A percentile compares a stretch with the other conserved stretches of the same genome.
Conservation (phyloP, 35 echinoderm and acorn worm genomes). For the Apostichopus japonicus region DNA sequence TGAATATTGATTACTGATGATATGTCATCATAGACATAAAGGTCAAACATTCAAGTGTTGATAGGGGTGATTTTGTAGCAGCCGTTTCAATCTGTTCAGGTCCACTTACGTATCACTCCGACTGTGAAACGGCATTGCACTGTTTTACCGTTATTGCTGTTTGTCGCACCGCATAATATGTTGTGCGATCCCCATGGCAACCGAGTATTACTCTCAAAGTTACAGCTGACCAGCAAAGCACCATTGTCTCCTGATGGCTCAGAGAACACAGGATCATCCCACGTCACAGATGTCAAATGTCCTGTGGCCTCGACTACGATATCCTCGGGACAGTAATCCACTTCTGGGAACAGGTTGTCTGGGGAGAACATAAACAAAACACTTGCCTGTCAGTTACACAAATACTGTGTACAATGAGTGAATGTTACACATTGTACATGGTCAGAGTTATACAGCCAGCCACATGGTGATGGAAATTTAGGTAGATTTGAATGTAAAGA, state of each 20-base stretch:
- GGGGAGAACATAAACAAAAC: neutral
- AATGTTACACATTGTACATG: too few species aligned
- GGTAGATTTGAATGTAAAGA: too few species aligned
- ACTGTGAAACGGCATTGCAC: slow-evolving; percentile 30
- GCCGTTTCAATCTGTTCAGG: too few species aligned
- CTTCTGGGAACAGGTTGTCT: slow-evolving; percentile 50
- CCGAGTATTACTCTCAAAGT: neutral
- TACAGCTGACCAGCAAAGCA: slow-evolving; percentile 18
- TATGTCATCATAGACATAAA: too few species aligned
- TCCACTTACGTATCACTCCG: slow-evolving; percentile 32
- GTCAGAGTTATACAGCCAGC: too few species aligned
- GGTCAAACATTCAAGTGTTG: too few species aligned
- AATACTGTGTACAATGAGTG: too few species aligned
- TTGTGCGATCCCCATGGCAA: slow-evolving; percentile 57
- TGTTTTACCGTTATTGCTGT: slow-evolving; percentile 51
- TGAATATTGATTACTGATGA: too few species aligned
- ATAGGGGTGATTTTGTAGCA: too few species aligned
- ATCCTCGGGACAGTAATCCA: slow-evolving; percentile 34
- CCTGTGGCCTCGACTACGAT: neutral
- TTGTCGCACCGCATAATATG: slow-evolving; percentile 46
- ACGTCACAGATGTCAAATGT: slow-evolving; percentile 10
- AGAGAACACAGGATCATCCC: slow-evolving; percentile 27
- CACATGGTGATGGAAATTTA: too few species aligned
- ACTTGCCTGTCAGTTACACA: too few species aligned
- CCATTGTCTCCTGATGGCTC: slow-evolving; percentile 39